Conservation (phyloP, 1,140 invertebrate species). For the Xylocopa sonorina region DNA sequence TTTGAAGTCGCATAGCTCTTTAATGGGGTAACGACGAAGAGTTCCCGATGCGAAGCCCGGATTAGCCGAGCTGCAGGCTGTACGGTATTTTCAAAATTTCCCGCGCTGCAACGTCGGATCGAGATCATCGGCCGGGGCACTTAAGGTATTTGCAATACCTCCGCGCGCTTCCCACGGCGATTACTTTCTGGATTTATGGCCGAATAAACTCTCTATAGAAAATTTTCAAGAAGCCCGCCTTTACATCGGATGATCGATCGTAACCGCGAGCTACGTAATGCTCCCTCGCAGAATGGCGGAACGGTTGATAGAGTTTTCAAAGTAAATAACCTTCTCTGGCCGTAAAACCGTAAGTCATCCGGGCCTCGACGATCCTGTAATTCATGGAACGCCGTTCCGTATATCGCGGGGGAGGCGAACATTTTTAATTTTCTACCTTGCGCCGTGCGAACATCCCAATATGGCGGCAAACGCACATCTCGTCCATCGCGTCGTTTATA, state of each 20-base stretch:
- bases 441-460: no score
- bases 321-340: slow-evolving; percentile 17
- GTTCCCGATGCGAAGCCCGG: background rate
- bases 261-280: slow-evolving; percentile 29
- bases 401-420: background rate
- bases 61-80: background rate
- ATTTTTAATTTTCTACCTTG: background rate
- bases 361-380: background rate
- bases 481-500: no score
- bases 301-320: slow-evolving; percentile 15
- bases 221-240: slow-evolving; percentile 28
- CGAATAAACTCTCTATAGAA: slow-evolving; percentile 37
- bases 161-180: slow-evolving; percentile 19
- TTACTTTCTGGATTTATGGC: slow-evolving; percentile 43
- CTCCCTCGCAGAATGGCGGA: slow-evolving; percentile 13
- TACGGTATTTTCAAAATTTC: slow-evolving; percentile 4
- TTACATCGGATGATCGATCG: slow-evolving; percentile 28
- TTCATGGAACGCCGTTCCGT: background rate
- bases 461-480: no score
- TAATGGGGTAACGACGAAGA: background rate
- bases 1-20: no score
- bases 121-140: background rate
- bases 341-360: background rate
- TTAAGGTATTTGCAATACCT: slow-evolving; percentile 32
- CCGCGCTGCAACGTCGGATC: background rate